Percentiles rank a stretch among this genome's conserved stretches.
phyloP scores from a whole-genome alignment of 2,888 invertebrate genomes.

The Eupithecia exiguata region DNA sequence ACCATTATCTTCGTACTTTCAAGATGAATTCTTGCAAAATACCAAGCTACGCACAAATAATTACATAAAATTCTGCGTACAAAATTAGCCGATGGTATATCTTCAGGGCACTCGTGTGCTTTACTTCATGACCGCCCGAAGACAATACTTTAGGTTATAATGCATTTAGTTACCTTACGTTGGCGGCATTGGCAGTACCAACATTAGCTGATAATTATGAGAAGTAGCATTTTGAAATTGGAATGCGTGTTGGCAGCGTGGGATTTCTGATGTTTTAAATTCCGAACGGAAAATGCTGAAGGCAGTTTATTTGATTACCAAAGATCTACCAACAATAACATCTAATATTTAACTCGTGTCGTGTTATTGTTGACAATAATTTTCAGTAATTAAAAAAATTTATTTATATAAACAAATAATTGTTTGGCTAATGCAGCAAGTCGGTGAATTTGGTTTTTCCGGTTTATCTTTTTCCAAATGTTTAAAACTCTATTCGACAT shows the following conservation, averaged over 20 bases:
- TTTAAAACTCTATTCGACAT: not conserved
- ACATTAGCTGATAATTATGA: constrained; percentile 31
- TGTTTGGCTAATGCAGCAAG: not conserved
- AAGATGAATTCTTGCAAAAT: constrained; percentile 7
- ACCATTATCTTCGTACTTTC: not conserved
- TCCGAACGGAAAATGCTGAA: not conserved
- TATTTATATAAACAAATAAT: not conserved
- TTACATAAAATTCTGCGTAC: constrained; percentile 34
- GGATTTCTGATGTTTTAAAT: constrained; percentile 16
- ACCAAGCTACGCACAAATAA: constrained; percentile 23
- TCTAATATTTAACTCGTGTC: not conserved
- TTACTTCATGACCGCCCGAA: constrained; percentile 49
- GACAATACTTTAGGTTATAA: constrained; percentile 39
- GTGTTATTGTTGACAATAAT: too few species aligned
- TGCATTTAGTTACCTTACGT: constrained; percentile 16
- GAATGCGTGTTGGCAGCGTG: constrained; percentile 28
- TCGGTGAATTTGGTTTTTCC: not conserved
- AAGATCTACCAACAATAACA: not conserved
- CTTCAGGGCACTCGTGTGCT: constrained; percentile 45
- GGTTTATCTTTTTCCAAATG: not conserved
- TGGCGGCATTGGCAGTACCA: constrained; percentile 35
- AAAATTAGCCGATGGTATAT: constrained; percentile 30
- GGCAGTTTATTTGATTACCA: not conserved
- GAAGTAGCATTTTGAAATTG: constrained; percentile 35
- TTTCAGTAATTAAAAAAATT: not conserved